Base-by-base conservation (phyloP, 2,113 vertebrate genomes). In the Myotis yumanensis region DNA sequence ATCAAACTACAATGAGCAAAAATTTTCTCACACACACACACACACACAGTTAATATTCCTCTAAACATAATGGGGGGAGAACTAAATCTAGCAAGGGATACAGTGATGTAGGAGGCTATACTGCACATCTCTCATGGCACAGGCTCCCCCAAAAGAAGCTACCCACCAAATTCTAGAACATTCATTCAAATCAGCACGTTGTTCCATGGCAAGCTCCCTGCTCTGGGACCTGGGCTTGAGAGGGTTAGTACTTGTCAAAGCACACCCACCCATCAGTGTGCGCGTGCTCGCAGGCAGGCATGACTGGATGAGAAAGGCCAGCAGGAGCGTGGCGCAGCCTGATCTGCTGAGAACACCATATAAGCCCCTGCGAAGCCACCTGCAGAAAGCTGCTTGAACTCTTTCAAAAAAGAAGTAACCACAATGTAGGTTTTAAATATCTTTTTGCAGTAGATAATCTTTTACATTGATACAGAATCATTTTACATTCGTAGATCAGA, bases 381-480 rank as follows among this genome's bases (percentile, higher is more conserved):
- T 57, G n/a, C 1, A 77, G 40, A 85, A 84, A 43, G 28, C 9
- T 23, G 23, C 37, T 30, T 25, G 5, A 85, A 89, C 46, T 80
- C 80, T 86, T 86, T 43, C 85, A 94, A 96, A 96, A 85, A 97
- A 96, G 17, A 92, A 91, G 87, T 76, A 83, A 81, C 97, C 72
- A 96, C 97, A 95, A 5, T 90, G 69, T 88, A 94, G 4, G 0
- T 96, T 98, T 98, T 97, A 98, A 98, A 95, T 96, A 98, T 96
- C 94, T 98, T 98, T 98, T 98, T 98, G 95, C 95, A 97, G 90
- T 97, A 97, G 95, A 95, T 89, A 66, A 97, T 98, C 97, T 98
- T 98, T 98, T 98, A 98, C 98, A 98, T 90, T 93, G 89, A 97
- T 97, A 98, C 66, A 98, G 97, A 97, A 96, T 97, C 98, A 97